Conservation (phyloP, 2,888 invertebrate genomes). For the Pachydiplax longipennis region DNA sequence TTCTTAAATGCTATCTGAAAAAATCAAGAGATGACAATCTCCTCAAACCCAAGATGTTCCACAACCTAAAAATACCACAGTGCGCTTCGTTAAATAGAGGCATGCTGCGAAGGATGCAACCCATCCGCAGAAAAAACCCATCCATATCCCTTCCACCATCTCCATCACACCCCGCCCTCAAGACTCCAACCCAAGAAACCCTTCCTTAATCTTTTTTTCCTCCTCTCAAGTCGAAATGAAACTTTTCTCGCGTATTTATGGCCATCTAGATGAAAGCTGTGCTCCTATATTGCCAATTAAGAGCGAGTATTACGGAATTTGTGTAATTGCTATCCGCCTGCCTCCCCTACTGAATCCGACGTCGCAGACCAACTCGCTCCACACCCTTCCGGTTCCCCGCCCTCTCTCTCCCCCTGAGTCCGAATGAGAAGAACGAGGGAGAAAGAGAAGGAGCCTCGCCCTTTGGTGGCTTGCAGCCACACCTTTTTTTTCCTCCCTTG, state of each 20-base stretch:
- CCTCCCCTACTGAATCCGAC: not conserved
- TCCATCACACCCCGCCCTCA: not conserved
- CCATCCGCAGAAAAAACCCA: not conserved
- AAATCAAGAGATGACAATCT: too few relatives aligned
- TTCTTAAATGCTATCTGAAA: too few relatives aligned
- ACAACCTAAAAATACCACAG: not conserved
- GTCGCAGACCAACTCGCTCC: not conserved
- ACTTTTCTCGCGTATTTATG: slow-evolving; percentile 38
- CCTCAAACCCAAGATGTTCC: not conserved
- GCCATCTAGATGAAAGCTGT: slow-evolving; percentile 25
- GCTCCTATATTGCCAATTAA: slow-evolving; percentile 43
- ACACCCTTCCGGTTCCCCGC: not conserved
- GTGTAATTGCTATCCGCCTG: slow-evolving; percentile 15
- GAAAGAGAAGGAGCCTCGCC: not conserved
- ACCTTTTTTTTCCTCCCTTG: not conserved
- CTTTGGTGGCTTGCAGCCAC: not conserved
- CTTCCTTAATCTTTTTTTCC: not conserved
- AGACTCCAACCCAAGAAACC: not conserved
- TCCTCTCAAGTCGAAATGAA: not conserved
- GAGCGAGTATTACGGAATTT: slow-evolving; percentile 30
- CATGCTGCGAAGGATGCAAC: not conserved
- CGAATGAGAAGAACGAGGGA: not conserved
- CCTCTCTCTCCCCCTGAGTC: not conserved
- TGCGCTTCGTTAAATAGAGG: not conserved
- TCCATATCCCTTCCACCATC: not conserved